A percentile compares a stretch with the other conserved stretches of the same genome.
Evolutionary conservation across 2,113 vertebrate genomes (phyloP).

Genomic region (Ammodytes dubius): DNA sequence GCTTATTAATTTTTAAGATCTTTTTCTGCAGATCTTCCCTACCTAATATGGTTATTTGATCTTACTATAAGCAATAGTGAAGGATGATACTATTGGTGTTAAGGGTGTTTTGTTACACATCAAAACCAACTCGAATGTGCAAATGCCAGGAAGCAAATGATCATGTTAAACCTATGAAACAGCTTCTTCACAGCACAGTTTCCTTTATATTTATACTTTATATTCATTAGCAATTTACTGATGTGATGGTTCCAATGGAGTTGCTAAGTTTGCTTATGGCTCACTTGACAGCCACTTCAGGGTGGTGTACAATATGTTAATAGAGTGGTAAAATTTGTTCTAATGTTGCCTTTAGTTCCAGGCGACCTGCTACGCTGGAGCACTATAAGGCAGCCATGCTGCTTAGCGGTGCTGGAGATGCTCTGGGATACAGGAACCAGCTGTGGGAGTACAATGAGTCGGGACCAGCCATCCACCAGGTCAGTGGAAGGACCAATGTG

Average conservation of each 20-base stretch:
- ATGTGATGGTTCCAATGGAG: neutral
- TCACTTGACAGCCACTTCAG: neutral
- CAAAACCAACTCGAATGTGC: neutral
- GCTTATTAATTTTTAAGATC: no score
- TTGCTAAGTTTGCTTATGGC: neutral
- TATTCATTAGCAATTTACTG: neutral
- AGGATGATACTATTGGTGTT: neutral
- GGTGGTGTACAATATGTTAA: neutral
- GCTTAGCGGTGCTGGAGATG: conserved; percentile 88
- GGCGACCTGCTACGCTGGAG: conserved; percentile 67
- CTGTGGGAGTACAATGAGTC: conserved; percentile 89
- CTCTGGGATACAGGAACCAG: conserved; percentile 86
- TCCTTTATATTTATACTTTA: neutral
- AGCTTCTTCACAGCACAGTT: no score
- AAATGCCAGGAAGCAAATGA: neutral
- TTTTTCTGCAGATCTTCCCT: no score
- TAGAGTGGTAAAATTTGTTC: neutral
- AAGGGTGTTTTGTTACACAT: neutral
- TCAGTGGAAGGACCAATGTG: conserved; percentile 28
- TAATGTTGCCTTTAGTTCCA: neutral
- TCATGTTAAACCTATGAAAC: neutral
- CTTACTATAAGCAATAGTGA: neutral
- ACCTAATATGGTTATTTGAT: neutral
- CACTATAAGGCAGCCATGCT: conserved; percentile 87
- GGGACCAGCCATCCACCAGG: conserved; percentile 85